Evolutionary conservation across 1,140 invertebrate genomes (phyloP).

Genomic region (Luehdorfia chinensis): DNA sequence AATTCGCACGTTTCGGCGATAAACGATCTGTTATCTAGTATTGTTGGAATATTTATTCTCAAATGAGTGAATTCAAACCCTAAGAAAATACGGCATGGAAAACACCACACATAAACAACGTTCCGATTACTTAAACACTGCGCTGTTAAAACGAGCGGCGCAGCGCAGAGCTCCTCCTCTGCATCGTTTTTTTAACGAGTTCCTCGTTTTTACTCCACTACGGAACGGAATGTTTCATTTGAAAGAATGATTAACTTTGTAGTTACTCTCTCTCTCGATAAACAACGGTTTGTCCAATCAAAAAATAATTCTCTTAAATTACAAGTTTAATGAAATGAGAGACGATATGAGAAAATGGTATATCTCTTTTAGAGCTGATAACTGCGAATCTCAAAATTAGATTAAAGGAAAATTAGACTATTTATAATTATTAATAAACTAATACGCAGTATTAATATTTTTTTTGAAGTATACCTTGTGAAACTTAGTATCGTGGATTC

Average conservation of each 20-base stretch:
- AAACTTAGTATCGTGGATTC: too few species aligned
- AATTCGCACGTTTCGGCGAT: constrained; percentile 34
- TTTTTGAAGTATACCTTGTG: too few species aligned
- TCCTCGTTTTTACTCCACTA: constrained; percentile 2
- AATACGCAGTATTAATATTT: too few species aligned
- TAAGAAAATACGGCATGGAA: constrained; percentile 6
- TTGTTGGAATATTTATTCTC: too few species aligned
- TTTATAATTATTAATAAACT: too few species aligned
- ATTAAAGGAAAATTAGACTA: too few species aligned
- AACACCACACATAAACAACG: constrained; percentile 11
- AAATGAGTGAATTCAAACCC: neutral
- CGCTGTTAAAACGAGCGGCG: constrained; percentile 11
- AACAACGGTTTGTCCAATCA: constrained; percentile 4
- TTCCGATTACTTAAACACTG: constrained; percentile 15
- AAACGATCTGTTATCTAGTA: constrained; percentile 44
- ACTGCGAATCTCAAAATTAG: too few species aligned
- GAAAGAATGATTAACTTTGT: constrained; percentile 13
- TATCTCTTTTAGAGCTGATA: too few species aligned
- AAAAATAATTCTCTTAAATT: constrained; percentile 6
- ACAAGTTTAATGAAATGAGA: too few species aligned
- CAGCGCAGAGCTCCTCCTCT: constrained; percentile 3
- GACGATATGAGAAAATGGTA: too few species aligned
- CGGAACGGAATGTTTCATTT: constrained; percentile 15
- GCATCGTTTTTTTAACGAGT: constrained; percentile 10
- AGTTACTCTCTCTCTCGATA: neutral